Percentiles rank a stretch among this genome's conserved stretches.
Conservation (phyloP, 1,140 invertebrate species). For the Ephestia elutella region DNA sequence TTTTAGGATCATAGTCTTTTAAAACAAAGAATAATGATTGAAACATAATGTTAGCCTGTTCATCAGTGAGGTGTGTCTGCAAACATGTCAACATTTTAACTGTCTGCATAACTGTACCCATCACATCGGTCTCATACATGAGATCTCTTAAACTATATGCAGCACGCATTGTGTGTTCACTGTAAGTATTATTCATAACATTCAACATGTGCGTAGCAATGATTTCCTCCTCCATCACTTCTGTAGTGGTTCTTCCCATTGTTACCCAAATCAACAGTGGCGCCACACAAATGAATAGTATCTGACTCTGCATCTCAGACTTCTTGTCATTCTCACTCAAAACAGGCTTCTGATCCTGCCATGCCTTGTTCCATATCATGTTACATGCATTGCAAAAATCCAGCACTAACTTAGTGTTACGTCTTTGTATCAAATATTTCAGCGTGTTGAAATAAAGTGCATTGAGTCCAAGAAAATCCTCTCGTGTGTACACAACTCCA, state of each 20-base stretch:
- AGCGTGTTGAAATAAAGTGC: slow-evolving; percentile 53
- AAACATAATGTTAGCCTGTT: slow-evolving; percentile 81
- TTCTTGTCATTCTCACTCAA: slow-evolving; percentile 24
- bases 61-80: slow-evolving; percentile 75
- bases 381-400: slow-evolving; percentile 50
- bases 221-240: slow-evolving; percentile 53
- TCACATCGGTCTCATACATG: slow-evolving; percentile 66
- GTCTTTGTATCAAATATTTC: slow-evolving; percentile 35
- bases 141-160: slow-evolving; percentile 76
- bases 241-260: slow-evolving; percentile 31
- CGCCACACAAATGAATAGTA: slow-evolving; percentile 76
- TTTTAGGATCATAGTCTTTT: slow-evolving; percentile 74
- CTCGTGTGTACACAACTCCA: slow-evolving; percentile 30
- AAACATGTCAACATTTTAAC: slow-evolving; percentile 76
- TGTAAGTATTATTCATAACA: slow-evolving; percentile 66
- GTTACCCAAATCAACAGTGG: slow-evolving; percentile 75
- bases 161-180: slow-evolving; percentile 77
- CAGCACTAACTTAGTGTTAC: slow-evolving; percentile 34
- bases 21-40: slow-evolving; percentile 80
- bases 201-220: slow-evolving; percentile 75
- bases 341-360: slow-evolving; percentile 25
- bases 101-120: slow-evolving; percentile 77
- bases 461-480: slow-evolving; percentile 48
- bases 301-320: slow-evolving; percentile 64
- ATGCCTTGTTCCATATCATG: slow-evolving; percentile 44